These are phyloP conservation scores for Piaya cayana DNA, from an alignment of 2,113 vertebrate species.

Conservation along the genomic window DNA sequence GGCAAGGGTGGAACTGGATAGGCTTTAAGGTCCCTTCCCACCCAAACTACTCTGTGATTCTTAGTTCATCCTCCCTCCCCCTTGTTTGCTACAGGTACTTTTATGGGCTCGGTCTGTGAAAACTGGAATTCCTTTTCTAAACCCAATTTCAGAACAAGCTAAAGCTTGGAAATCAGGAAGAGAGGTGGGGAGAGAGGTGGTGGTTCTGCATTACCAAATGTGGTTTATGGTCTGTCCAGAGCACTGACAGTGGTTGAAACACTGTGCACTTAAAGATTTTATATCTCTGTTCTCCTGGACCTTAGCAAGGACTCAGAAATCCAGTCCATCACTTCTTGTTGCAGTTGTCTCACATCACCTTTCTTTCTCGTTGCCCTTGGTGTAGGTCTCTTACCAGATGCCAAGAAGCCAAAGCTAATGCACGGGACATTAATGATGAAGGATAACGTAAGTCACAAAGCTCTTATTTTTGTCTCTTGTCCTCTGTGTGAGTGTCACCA, in stretches of 20 bases:
- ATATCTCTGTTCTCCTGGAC: neutral
- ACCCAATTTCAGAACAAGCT: accelerated
- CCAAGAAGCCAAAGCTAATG: constrained; percentile 89
- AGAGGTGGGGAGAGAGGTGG: neutral
- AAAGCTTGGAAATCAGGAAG: neutral
- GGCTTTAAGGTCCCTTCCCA: too few species aligned
- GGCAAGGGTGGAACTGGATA: too few species aligned
- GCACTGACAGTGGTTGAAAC: neutral
- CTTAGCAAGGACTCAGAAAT: neutral
- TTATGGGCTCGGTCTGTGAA: neutral
- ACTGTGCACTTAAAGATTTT: accelerated
- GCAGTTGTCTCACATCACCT: accelerated
- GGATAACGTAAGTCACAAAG: constrained; percentile 83
- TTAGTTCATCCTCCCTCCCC: too few species aligned
- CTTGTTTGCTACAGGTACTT: accelerated
- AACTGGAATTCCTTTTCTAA: neutral
- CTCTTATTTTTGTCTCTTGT: too few species aligned
- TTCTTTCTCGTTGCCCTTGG: neutral
- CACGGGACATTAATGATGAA: constrained; percentile 96
- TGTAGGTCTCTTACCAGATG: constrained; percentile 85
- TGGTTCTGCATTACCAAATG: accelerated
- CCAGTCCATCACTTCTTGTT: accelerated
- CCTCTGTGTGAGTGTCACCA: accelerated
- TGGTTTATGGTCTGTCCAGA: accelerated
- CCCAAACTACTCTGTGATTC: too few species aligned